Evolutionary conservation across 2,888 invertebrate species (phyloP).

Genomic region (Lymantria monacha): DNA sequence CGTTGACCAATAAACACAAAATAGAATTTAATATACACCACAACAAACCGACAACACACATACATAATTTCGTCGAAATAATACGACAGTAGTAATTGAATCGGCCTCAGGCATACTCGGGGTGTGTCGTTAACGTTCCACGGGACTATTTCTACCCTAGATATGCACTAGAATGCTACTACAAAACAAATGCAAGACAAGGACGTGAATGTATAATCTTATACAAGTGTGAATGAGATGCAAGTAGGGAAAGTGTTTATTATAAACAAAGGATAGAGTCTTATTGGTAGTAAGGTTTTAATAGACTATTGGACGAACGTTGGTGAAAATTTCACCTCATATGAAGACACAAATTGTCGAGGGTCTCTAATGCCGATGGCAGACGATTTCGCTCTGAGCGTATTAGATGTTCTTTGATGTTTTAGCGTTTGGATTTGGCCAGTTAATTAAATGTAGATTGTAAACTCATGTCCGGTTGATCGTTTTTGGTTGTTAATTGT

Average conservation of each 20-base stretch:
- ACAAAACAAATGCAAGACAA: slow-evolving; percentile 63
- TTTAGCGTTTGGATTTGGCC: slow-evolving; percentile 65
- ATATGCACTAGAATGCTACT: slow-evolving; percentile 74
- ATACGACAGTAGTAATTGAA: slow-evolving; percentile 81
- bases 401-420: slow-evolving; percentile 79
- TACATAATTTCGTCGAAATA: slow-evolving; percentile 80
- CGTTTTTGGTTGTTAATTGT: slow-evolving; percentile 46
- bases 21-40: slow-evolving; percentile 77
- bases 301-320: slow-evolving; percentile 67
- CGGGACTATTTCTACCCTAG: slow-evolving; percentile 65
- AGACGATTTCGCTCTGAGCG: slow-evolving; percentile 73
- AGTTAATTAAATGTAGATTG: slow-evolving; percentile 69
- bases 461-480: slow-evolving; percentile 56
- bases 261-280: slow-evolving; percentile 80
- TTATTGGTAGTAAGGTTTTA: slow-evolving; percentile 68
- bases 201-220: slow-evolving; percentile 32
- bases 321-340: slow-evolving; percentile 55
- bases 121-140: slow-evolving; percentile 77
- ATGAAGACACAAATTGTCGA: slow-evolving; percentile 60
- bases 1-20: slow-evolving; percentile 74
- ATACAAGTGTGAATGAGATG: slow-evolving; percentile 39
- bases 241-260: slow-evolving; percentile 73
- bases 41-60: slow-evolving; percentile 67
- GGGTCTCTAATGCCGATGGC: slow-evolving; percentile 61
- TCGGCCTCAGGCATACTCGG: slow-evolving; percentile 79